These are phyloP conservation scores for Notolepis coatsorum DNA, from an alignment of 2,797 vertebrate genomes.

Conservation along the genomic window DNA sequence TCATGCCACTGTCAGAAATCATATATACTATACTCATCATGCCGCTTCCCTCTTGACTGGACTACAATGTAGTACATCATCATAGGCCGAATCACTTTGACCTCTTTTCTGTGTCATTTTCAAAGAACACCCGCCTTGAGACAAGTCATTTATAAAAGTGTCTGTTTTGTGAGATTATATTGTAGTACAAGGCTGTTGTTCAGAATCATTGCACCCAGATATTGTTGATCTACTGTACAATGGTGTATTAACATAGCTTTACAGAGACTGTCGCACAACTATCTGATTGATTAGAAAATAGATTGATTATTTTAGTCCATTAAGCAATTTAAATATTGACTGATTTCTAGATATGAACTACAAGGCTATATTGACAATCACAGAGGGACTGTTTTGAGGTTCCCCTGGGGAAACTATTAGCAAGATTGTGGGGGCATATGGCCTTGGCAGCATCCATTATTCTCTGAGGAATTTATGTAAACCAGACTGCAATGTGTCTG, in stretches of 20 bases:
- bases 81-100: constrained; percentile 8
- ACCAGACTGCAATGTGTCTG: constrained; percentile 53
- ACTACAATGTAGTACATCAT: not conserved
- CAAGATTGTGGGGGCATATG: constrained; percentile 16
- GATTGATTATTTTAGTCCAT: too few relatives aligned
- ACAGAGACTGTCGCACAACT: too few relatives aligned
- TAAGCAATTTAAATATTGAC: not conserved
- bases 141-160: too few relatives aligned
- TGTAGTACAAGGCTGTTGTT: not conserved
- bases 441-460: constrained; percentile 43
- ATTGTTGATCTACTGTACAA: constrained; percentile 26
- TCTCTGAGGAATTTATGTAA: constrained; percentile 50
- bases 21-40: not conserved
- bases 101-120: not conserved
- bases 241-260: too few relatives aligned
- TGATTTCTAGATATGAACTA: not conserved
- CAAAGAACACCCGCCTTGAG: constrained; percentile 7
- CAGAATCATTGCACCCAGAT: constrained; percentile 7
- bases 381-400: constrained; percentile 28
- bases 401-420: constrained; percentile 33
- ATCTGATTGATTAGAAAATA: too few relatives aligned
- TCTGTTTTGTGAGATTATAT: constrained; percentile 9
- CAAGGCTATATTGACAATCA: too few relatives aligned
- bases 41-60: constrained; percentile 18
- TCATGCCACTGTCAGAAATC: constrained; percentile 45